phyloP scores from a whole-genome alignment of 2,888 invertebrate species.

The Melieria crassipennis region DNA sequence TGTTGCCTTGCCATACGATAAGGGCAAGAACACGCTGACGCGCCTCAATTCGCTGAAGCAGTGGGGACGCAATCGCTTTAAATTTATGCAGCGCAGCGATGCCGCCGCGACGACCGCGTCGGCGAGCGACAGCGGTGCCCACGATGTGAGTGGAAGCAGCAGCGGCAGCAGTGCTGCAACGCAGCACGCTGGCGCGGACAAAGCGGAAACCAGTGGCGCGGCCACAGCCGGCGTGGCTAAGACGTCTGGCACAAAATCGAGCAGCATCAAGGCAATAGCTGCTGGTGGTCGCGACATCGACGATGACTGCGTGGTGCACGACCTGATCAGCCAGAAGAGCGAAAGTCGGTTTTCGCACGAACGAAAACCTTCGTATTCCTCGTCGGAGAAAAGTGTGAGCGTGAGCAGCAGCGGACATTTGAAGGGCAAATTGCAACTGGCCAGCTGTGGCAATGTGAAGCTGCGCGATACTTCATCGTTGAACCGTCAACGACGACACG shows the following conservation, averaged over 20 bases:
- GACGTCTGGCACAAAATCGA: constrained; percentile 10
- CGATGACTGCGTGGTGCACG: constrained; percentile 72
- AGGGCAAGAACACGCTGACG: constrained; percentile 67
- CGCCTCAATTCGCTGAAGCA: constrained; percentile 82
- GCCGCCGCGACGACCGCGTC: constrained; percentile 41
- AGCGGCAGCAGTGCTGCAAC: constrained; percentile 53
- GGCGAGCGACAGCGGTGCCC: constrained; percentile 58
- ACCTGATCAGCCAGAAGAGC: constrained; percentile 71
- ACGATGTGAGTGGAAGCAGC: constrained; percentile 47
- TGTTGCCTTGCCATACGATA: constrained; percentile 65
- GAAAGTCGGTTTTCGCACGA: constrained; percentile 75
- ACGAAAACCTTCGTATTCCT: constrained; percentile 82
- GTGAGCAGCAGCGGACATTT: constrained; percentile 65
- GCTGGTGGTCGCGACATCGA: constrained; percentile 67
- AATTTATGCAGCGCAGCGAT: constrained; percentile 74
- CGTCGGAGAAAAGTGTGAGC: constrained; percentile 77
- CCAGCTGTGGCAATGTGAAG: constrained; percentile 70
- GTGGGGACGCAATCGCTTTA: constrained; percentile 84
- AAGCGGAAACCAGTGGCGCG: constrained; percentile 45
- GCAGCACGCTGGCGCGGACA: constrained; percentile 48
- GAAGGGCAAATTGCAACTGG: constrained; percentile 54
- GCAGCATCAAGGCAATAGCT: constrained; percentile 10
- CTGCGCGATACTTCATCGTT: constrained; percentile 79
- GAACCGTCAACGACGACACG: constrained; percentile 75
- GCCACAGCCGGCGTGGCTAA: constrained; percentile 35